A percentile compares a stretch with the other conserved stretches of the same genome.
Conservation (phyloP, 2,797 vertebrate species). For the Psittacula echo region DNA sequence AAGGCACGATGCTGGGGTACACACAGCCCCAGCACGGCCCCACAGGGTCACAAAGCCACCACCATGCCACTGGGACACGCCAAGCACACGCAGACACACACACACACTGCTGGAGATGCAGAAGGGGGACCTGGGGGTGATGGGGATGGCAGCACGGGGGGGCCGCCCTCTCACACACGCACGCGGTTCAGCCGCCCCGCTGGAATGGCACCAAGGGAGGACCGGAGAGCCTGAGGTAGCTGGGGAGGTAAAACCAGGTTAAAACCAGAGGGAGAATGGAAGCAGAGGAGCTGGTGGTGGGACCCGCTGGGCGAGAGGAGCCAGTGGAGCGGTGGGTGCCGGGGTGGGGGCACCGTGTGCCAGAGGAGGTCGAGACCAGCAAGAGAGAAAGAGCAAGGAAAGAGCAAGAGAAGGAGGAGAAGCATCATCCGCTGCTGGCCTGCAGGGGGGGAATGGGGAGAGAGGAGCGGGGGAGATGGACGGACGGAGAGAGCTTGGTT, state of each 20-base stretch:
- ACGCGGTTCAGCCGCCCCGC: not conserved
- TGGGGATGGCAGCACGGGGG: not conserved
- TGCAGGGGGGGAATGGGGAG: constrained; percentile 58
- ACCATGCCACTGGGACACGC: constrained; percentile 27
- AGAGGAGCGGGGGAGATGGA: constrained; percentile 34
- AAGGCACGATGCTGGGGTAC: not conserved
- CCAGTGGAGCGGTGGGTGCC: constrained; percentile 55
- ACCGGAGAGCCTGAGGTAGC: constrained; percentile 62
- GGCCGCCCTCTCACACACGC: not conserved
- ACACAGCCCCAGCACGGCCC: not conserved
- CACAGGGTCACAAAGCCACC: not conserved
- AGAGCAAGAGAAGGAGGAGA: constrained; percentile 57
- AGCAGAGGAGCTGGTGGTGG: constrained; percentile 46
- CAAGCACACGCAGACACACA: constrained; percentile 18
- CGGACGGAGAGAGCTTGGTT: constrained; percentile 38
- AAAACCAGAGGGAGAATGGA: constrained; percentile 60
- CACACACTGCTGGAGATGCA: not conserved
- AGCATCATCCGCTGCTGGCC: constrained; percentile 69
- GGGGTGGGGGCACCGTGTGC: constrained; percentile 7
- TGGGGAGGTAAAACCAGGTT: constrained; percentile 77
- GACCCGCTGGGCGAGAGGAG: constrained; percentile 37
- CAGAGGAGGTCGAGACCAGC: constrained; percentile 39
- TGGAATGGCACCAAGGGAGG: constrained; percentile 22
- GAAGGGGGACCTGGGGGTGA: not conserved
- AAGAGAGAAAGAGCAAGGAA: constrained; percentile 21